Base-by-base conservation (phyloP, 2,888 invertebrate genomes). In the Balanococcus diminutus region DNA sequence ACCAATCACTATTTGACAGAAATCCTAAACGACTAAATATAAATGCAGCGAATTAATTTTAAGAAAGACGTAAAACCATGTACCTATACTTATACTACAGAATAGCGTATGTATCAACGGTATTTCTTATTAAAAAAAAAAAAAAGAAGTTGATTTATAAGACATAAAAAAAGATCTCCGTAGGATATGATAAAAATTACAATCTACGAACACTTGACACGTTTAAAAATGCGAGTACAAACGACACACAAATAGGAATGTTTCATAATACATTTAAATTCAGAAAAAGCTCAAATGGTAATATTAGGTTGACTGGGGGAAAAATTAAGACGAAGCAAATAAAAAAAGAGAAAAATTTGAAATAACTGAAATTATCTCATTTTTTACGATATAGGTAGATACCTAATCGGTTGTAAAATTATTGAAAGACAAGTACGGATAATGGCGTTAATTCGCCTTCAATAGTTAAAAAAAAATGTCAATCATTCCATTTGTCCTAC, bases 401-500 rank as follows among this genome's bases (percentile, higher is more conserved):
- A n/a, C n/a, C n/a, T n/a, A n/a, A n/a, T n/a, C n/a, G n/a, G n/a
- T n/a, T n/a, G n/a, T n/a, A n/a, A 3, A 16, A 67, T 67, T 67
- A 3, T 28, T 67, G 67, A 67, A 67, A 67, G 67, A 67, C 67
- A 16, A 28, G 67, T 14, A 67, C 28, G 16, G 14, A 67, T 67
- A 28, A 31, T 28, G 67, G 11, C 16, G 67, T 9, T n/a, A 67
- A 28, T 28, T 14, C n/a, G 19, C 8, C 22, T 61, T 67, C 16
- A 31, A 25, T 25, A 14, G 22, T 22, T 56, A 8, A 56, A 56
- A 5, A n/a, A n/a, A 42, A 42, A 14, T 8, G 19, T 19, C 56
- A 61, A 22, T 67, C 28, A 67, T 86, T 87, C 86, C 46, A 83
- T 25, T 51, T 86, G 85, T 56, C 94, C 94, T 51, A 96, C 94